Base-by-base conservation (phyloP, 2,888 invertebrate species). In the Idaea biselata region DNA sequence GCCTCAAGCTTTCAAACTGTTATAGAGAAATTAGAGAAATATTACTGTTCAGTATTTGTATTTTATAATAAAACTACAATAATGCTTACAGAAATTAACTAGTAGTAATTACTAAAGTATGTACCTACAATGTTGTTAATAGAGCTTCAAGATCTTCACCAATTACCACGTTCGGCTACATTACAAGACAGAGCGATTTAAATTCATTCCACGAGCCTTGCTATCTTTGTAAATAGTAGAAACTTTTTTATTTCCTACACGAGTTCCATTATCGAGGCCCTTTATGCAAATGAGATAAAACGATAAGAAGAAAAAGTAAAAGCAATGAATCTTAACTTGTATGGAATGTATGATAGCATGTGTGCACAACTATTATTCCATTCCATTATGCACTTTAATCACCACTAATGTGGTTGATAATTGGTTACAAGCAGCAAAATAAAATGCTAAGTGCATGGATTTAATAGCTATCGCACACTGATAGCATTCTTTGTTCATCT, bases 61-160 rank as follows among this genome's bases (percentile, higher is more conserved):
- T 8, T 11, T 44, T 44, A 44, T 14, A 44, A 44, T 44, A 14
- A 44, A 8, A 14, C 44, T 44, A 14, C 14, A 44, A 44, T 44
- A 3, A 44, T 11, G 14, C 3, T 44, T 14, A 44, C 44, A 44
- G 65, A 58, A 60, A 58, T 61, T 59, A 44, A 44, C 44, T 44
- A 44, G 14, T 11, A 44, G 62, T 71, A 69, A 74, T 73, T 72
- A 67, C 71, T 68, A 25, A 25, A 25, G 25, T 25, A 5, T 25
- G 25, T 25, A 25, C 25, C 11, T 44, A 44, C 44, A 73, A 64
- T 56, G 56, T 60, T 60, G 18, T 18, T 44, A 44, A 44, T 44
- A 44, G 11, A 44, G 11, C 6, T 44, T 14, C 44, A 44, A 44
- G 44, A 44, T 8, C 44, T 44, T 44, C 44, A 14, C 44, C 44